Evolutionary conservation across 2,888 invertebrate genomes (phyloP).

Genomic region (Sericinus montela): DNA sequence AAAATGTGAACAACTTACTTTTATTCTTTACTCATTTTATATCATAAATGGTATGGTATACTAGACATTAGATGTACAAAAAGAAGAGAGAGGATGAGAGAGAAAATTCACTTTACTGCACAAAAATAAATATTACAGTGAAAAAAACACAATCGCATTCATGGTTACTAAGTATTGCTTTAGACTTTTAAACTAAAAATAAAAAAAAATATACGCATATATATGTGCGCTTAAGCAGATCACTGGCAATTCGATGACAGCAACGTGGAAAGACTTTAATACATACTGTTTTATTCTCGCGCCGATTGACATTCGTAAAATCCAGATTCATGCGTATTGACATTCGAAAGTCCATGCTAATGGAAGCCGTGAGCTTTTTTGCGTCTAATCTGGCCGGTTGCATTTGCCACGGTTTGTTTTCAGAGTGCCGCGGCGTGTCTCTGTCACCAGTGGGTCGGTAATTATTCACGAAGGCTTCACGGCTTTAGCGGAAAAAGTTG

Average conservation of each 20-base stretch:
- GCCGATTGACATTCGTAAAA: conserved; percentile 48
- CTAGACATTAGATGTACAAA: no score
- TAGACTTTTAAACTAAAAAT: no score
- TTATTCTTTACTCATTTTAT: not conserved
- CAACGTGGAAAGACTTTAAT: conserved; percentile 27
- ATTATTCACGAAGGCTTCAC: conserved; percentile 67
- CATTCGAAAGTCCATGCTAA: conserved; percentile 69
- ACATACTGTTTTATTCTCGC: conserved; percentile 41
- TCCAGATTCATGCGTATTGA: conserved; percentile 74
- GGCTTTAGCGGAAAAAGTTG: conserved; percentile 49
- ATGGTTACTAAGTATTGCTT: no score
- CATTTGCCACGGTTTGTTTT: conserved; percentile 65
- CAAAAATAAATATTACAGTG: no score
- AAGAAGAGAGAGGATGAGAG: no score
- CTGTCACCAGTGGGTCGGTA: conserved; percentile 63
- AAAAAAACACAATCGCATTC: no score
- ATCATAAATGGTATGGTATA: no score
- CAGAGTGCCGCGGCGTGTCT: conserved; percentile 54
- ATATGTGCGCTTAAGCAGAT: not conserved
- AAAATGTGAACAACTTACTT: not conserved
- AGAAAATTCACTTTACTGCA: no score
- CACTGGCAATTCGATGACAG: not conserved
- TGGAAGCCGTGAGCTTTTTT: conserved; percentile 71
- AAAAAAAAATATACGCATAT: no score
- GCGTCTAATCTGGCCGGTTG: conserved; percentile 64